Percentiles rank a stretch among this genome's conserved stretches.
phyloP scores from a whole-genome alignment of 64 coral and sea anemone species.

The Stichodactyla mertensii region DNA sequence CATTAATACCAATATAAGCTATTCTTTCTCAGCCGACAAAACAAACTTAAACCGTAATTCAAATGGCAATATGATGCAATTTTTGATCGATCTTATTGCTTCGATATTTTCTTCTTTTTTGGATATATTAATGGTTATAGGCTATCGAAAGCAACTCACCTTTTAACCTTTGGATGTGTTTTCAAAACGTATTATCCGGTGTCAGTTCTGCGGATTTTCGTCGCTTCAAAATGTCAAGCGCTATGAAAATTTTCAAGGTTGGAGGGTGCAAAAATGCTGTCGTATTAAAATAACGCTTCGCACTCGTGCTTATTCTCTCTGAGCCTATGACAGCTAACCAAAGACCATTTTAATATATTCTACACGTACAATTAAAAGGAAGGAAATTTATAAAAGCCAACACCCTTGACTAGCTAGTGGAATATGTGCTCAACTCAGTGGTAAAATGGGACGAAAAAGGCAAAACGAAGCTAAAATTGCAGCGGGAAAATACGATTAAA shows the following conservation, averaged over 20 bases:
- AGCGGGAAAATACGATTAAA: background rate
- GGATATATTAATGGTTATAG: background rate
- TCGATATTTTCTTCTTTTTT: background rate
- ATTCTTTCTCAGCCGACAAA: background rate
- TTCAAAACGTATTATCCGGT: background rate
- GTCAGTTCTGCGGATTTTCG: background rate
- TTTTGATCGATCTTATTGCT: too few relatives aligned
- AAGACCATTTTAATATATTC: background rate
- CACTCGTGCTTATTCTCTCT: background rate
- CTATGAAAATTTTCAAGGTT: background rate
- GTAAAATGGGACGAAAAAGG: background rate
- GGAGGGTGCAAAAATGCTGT: background rate
- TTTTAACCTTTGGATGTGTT: background rate
- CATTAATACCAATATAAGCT: background rate
- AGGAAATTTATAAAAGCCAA: background rate
- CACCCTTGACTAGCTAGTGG: background rate
- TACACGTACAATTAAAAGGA: background rate
- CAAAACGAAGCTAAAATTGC: background rate
- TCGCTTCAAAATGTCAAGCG: background rate
- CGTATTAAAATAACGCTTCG: background rate
- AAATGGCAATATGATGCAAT: background rate
- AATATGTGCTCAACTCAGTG: background rate
- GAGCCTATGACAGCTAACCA: background rate
- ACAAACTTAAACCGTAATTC: background rate
- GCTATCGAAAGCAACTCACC: background rate